A percentile compares a stretch with the other conserved stretches of the same genome.
These are phyloP conservation scores for Tipula helvola DNA, from an alignment of 2,888 invertebrate species.

Conservation along the genomic window DNA sequence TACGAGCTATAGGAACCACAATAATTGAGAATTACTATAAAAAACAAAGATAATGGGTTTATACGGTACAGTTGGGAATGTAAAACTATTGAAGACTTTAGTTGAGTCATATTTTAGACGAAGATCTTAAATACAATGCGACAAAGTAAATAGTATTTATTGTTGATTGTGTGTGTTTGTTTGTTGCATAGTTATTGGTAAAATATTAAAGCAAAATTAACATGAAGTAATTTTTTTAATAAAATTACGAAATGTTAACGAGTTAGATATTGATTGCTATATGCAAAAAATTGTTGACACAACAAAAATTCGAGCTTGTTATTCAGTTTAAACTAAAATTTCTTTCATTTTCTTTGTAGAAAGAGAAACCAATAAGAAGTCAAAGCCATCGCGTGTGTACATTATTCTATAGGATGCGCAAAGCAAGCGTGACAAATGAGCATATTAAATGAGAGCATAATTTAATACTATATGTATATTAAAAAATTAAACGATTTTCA, in stretches of 20 bases:
- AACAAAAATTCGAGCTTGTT: background rate
- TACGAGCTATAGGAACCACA: background rate
- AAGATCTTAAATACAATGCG: background rate
- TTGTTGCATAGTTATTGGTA: background rate
- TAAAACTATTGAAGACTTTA: background rate
- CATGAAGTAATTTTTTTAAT: background rate
- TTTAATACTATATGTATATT: background rate
- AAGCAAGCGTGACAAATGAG: background rate
- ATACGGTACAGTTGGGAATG: background rate
- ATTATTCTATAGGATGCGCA: background rate
- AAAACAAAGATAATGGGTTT: background rate
- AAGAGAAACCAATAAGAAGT: too few relatives aligned
- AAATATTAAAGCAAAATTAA: background rate
- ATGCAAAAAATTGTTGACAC: background rate
- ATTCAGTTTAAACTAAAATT: background rate
- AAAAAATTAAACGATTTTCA: background rate
- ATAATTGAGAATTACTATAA: background rate
- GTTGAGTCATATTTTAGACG: background rate
- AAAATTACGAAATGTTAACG: background rate
- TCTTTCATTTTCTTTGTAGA: too few relatives aligned
- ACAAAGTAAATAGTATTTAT: background rate
- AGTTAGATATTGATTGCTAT: background rate
- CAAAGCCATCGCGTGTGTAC: background rate
- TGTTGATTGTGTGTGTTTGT: background rate
- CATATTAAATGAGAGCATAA: background rate